Evolutionary conservation across 2,113 vertebrate species (phyloP).

Genomic region (Hyaena hyaena): DNA sequence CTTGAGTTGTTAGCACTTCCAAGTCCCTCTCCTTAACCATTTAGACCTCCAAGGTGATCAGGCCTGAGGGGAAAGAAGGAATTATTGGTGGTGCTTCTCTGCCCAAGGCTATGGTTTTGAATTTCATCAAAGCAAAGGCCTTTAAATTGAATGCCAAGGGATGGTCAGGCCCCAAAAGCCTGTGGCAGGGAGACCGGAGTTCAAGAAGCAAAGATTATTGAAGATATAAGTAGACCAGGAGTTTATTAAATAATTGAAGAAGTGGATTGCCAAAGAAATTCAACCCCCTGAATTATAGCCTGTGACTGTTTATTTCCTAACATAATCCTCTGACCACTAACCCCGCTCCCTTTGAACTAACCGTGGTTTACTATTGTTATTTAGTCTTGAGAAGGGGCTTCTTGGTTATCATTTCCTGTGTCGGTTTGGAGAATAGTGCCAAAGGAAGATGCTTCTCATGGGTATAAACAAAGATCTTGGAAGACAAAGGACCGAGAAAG

Average conservation of each 20-base stretch:
- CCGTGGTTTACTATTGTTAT: neutral
- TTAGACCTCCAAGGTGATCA: neutral
- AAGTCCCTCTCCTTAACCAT: neutral
- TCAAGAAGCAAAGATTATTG: neutral
- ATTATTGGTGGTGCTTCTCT: neutral
- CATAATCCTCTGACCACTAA: too few species aligned
- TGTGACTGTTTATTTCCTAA: neutral
- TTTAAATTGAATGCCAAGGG: neutral
- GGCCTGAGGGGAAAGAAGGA: neutral
- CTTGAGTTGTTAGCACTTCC: neutral
- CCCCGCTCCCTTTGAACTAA: neutral
- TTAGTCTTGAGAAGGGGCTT: neutral
- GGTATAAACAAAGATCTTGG: neutral
- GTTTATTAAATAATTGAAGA: neutral
- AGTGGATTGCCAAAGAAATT: neutral
- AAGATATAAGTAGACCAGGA: neutral
- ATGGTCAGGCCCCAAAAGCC: neutral
- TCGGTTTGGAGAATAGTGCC: neutral
- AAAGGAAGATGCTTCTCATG: neutral
- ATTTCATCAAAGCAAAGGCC: neutral
- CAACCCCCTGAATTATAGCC: neutral
- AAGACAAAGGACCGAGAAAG: neutral
- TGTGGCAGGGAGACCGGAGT: neutral
- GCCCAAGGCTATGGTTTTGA: neutral
- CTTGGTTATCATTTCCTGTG: neutral